Conservation (phyloP, 23 tunicate species). For the Halocynthia aurantium region DNA sequence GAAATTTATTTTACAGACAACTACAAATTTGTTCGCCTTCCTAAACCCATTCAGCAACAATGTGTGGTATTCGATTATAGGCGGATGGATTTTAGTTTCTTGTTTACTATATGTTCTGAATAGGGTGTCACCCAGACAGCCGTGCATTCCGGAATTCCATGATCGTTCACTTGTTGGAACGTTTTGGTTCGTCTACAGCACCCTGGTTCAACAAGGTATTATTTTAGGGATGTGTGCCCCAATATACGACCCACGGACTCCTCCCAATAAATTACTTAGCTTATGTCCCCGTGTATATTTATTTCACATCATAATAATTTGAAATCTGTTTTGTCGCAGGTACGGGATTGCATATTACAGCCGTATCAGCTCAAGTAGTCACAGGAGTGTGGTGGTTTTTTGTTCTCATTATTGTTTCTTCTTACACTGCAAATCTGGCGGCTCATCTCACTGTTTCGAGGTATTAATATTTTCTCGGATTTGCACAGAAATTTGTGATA, state of each 20-base stretch:
- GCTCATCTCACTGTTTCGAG: constrained; percentile 74
- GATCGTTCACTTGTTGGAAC: constrained; percentile 56
- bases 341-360: constrained; percentile 44
- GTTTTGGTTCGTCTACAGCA: constrained; percentile 80
- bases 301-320: background rate
- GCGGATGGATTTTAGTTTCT: constrained; percentile 55
- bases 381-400: constrained; percentile 95
- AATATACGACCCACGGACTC: too few species aligned
- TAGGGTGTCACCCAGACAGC: constrained; percentile 37
- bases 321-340: constrained; percentile 24
- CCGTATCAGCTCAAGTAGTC: constrained; percentile 77
- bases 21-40: constrained; percentile 43
- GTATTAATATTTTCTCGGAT: background rate
- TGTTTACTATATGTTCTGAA: constrained; percentile 55
- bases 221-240: too few species aligned
- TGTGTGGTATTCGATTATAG: constrained; percentile 73
- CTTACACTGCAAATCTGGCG: constrained; percentile 78
- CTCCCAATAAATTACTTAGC: background rate
- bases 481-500: background rate
- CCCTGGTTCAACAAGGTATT: constrained; percentile 80
- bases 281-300: background rate
- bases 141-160: constrained; percentile 7
- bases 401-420: constrained; percentile 61
- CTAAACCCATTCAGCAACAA: constrained; percentile 60
- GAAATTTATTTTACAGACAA: constrained; percentile 2